Percentiles rank a stretch among this genome's conserved stretches.
phyloP scores from a whole-genome alignment of 2,113 vertebrate species.

The Marmota monax region DNA sequence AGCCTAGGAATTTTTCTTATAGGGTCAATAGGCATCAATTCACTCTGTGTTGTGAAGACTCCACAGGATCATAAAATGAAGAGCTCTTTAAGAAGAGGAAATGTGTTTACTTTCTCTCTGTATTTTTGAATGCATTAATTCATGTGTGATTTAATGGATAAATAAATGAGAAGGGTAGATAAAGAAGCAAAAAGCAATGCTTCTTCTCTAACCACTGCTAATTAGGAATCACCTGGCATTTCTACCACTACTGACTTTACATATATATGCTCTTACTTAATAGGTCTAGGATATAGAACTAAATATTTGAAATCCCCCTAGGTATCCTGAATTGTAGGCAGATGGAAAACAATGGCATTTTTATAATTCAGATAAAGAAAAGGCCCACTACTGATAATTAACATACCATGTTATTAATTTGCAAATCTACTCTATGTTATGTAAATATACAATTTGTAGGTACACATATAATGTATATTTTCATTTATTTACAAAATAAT shows the following conservation, averaged over 20 bases:
- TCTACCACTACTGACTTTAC: background rate
- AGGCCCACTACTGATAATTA: background rate
- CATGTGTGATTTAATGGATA: background rate
- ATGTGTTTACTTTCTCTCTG: slow-evolving; percentile 18
- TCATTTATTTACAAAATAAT: slow-evolving; percentile 1
- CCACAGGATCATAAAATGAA: background rate
- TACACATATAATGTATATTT: background rate
- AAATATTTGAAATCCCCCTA: background rate
- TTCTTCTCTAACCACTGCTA: background rate
- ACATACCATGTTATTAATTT: background rate
- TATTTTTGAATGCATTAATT: background rate
- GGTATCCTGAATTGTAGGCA: background rate
- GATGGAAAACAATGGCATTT: background rate
- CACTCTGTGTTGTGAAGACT: background rate
- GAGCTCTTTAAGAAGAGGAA: slow-evolving; percentile 17
- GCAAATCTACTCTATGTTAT: background rate
- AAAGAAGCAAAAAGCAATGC: background rate
- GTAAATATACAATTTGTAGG: background rate
- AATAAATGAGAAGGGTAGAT: background rate
- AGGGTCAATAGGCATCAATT: background rate
- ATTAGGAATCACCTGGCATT: background rate
- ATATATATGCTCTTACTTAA: background rate
- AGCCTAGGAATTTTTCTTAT: slow-evolving; percentile 15
- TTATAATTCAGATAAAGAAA: background rate
- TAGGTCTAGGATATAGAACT: background rate